Evolutionary conservation across 1,140 invertebrate species (phyloP), one percentile per base, ranked within the genome.

Genomic region (Heliconius himera): DNA sequence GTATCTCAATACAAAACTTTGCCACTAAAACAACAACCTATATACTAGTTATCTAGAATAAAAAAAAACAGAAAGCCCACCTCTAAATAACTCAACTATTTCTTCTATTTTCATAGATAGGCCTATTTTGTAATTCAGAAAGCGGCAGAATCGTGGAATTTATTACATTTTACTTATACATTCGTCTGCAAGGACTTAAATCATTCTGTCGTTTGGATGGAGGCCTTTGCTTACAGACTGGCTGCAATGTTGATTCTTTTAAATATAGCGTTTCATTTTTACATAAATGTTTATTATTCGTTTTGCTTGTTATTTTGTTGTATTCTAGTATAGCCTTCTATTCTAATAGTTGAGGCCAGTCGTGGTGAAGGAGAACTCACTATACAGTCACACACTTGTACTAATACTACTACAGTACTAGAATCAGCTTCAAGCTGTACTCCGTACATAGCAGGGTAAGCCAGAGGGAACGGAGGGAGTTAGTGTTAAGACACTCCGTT

Each of bases 81-180:
- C 11, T 66, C 60, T 66, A 66, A 66, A 66, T 66, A 66, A 66
- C 60, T 66, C 26, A 16, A 66, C 60, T n/a, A 22, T 60, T 66
- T 66, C 60, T 46, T 26, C 66, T 70, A 82, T 82, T 82, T 80
- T 78, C 77, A 81, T 83, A 81, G 79, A 81, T 78, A 76, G 33
- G 60, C 60, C 60, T 66, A 66, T 73, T 81, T 77, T 74, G 73
- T 54, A 79, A 82, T 82, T 79, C 77, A 66, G 70, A 66, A 76
- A 41, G 29, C 70, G 76, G 60, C 75, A 70, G 76, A 79, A 78
- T 81, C 82, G 79, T 83, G 82, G 82, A 83, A 83, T 83, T 75
- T 81, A 83, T 83, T 83, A 83, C 66, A 72, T 46, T 72, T 74
- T 70, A 77, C 77, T 81, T 78, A 77, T 81, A 81, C 76, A 49